Evolutionary conservation across 2,113 vertebrate genomes (phyloP).

Genomic region (Natator depressus): DNA sequence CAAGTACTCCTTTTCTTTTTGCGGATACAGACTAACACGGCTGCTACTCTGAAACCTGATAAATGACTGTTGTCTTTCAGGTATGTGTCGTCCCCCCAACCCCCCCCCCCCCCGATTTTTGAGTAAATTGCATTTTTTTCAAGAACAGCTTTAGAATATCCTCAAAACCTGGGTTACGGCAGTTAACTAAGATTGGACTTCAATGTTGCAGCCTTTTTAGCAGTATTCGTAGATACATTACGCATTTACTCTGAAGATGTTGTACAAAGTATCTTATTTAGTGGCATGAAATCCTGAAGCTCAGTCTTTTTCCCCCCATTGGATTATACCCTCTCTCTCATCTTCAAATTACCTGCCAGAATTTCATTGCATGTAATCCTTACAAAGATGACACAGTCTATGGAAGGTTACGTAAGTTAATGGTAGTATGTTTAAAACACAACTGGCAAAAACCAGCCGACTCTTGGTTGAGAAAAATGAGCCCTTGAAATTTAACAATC

Average conservation of each 20-base stretch:
- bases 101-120: background rate
- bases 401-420: background rate
- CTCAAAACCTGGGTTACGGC: background rate
- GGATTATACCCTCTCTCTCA: background rate
- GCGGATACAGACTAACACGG: too few species aligned
- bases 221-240: background rate
- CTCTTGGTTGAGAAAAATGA: background rate
- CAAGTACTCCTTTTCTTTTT: too few species aligned
- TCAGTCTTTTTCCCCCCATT: background rate
- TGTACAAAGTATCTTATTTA: background rate
- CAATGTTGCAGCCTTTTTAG: background rate
- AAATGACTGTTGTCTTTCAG: background rate
- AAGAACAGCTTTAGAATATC: background rate
- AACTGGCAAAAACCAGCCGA: background rate
- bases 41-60: background rate
- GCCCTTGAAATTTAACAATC: accelerated
- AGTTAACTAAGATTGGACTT: background rate
- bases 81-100: background rate
- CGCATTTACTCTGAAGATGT: accelerated
- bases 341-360: background rate
- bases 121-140: background rate
- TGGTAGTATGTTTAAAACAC: background rate
- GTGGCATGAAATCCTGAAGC: background rate
- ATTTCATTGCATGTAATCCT: background rate
- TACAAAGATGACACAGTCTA: accelerated